A percentile compares a stretch with the other conserved stretches of the same genome.
phyloP scores from a whole-genome alignment of 1,140 invertebrate species.

The Drosophila guanche region DNA sequence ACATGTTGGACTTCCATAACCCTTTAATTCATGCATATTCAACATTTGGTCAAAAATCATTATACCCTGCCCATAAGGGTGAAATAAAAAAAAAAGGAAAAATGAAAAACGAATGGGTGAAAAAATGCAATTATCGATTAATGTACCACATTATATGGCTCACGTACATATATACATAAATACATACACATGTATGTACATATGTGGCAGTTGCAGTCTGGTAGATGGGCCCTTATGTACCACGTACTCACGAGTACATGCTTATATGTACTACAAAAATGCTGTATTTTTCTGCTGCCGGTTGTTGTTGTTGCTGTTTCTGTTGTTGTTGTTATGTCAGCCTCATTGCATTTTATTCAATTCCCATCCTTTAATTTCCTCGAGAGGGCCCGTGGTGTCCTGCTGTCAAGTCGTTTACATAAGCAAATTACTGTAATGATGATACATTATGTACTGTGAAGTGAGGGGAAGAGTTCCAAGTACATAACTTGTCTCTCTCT shows the following conservation, averaged over 20 bases:
- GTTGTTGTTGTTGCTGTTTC: background rate
- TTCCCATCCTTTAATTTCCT: constrained; percentile 72
- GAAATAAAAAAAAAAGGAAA: constrained; percentile 13
- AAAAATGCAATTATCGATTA: constrained; percentile 81
- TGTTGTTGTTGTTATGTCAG: background rate
- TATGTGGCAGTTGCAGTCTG: constrained; percentile 3
- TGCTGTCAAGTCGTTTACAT: constrained; percentile 66
- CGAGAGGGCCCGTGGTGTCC: background rate
- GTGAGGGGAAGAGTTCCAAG: background rate
- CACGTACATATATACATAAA: constrained; percentile 25
- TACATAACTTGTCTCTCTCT: constrained; percentile 46
- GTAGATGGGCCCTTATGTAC: constrained; percentile 57
- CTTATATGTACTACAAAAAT: constrained; percentile 45
- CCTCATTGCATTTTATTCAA: constrained; percentile 58
- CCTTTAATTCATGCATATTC: too few relatives aligned
- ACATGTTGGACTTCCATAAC: too few relatives aligned
- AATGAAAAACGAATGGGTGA: constrained; percentile 10
- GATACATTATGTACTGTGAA: constrained; percentile 30
- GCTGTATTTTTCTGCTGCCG: constrained; percentile 26
- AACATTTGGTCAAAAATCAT: too few relatives aligned
- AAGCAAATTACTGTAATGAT: constrained; percentile 76
- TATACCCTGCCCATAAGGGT: too few relatives aligned
- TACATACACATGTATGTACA: background rate
- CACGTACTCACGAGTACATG: constrained; percentile 13
- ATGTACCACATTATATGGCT: constrained; percentile 78